phyloP scores from a whole-genome alignment of 2,888 invertebrate genomes.

The Xestia sexstrigata region DNA sequence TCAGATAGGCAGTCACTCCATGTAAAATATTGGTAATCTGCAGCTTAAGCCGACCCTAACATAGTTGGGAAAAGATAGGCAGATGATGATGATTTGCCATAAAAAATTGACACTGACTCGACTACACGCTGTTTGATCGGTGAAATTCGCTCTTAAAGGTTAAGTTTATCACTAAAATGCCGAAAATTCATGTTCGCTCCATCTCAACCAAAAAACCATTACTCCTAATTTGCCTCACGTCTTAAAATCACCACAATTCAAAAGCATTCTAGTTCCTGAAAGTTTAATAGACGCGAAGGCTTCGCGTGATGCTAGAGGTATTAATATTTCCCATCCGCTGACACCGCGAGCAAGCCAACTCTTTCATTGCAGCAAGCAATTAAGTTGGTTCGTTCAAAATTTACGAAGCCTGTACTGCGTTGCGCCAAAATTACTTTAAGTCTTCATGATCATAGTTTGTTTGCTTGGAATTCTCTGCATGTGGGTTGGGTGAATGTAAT shows the following conservation, averaged over 20 bases:
- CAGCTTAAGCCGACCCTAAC: background rate
- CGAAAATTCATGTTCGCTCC: background rate
- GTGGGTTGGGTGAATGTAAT: background rate
- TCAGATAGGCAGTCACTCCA: background rate
- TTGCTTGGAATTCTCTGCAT: slow-evolving; percentile 32
- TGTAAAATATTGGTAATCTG: background rate
- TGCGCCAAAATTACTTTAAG: slow-evolving; percentile 49
- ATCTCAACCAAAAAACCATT: background rate
- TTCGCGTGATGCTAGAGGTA: slow-evolving; percentile 61
- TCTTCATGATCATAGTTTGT: slow-evolving; percentile 28
- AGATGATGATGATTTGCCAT: background rate
- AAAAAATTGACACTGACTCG: background rate
- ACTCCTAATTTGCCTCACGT: background rate
- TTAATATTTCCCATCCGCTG: slow-evolving; percentile 66
- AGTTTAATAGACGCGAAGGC: slow-evolving; percentile 59
- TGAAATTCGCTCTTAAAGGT: background rate
- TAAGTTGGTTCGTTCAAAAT: slow-evolving; percentile 58
- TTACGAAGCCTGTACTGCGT: slow-evolving; percentile 50
- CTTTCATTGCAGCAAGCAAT: slow-evolving; percentile 57
- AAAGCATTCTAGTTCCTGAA: slow-evolving; percentile 50
- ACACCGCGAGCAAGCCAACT: slow-evolving; percentile 54
- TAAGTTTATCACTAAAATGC: background rate
- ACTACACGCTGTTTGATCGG: background rate
- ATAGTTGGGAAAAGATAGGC: background rate
- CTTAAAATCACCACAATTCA: slow-evolving; percentile 29